Conservation (phyloP, 2,888 invertebrate genomes). For the Dichetophora obliterata region DNA sequence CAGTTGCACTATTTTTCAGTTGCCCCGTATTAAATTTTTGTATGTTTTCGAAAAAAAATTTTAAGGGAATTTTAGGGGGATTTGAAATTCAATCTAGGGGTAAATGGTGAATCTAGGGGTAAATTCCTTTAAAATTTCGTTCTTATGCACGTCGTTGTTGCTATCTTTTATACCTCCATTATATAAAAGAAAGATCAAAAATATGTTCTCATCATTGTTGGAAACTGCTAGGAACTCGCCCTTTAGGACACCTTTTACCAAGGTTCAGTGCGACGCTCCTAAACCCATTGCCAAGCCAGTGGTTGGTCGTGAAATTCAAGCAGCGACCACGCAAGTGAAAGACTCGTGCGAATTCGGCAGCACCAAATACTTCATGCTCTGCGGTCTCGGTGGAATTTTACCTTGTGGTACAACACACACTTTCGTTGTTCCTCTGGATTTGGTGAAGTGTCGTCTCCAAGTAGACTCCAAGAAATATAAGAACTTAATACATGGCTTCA, state of each 20-base stretch:
- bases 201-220: conserved; percentile 75
- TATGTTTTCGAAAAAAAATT: no score
- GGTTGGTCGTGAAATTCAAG: conserved; percentile 64
- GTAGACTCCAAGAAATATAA: conserved; percentile 86
- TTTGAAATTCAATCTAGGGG: no score
- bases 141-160: no score
- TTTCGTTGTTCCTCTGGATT: conserved; percentile 86
- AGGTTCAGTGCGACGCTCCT: conserved; percentile 73
- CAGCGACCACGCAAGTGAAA: conserved; percentile 53
- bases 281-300: conserved; percentile 49
- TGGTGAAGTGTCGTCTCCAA: conserved; percentile 86
- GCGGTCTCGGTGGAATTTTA: conserved; percentile 83
- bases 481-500: conserved; percentile 82
- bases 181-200: conserved; percentile 31
- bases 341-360: conserved; percentile 81
- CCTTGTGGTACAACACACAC: conserved; percentile 90
- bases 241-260: conserved; percentile 74
- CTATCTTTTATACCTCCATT: conserved; percentile 38
- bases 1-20: no score
- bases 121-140: no score
- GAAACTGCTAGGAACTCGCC: conserved; percentile 76
- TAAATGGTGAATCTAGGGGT: no score
- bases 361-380: conserved; percentile 81
- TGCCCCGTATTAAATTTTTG: no score
- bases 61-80: no score